phyloP scores from a whole-genome alignment of 1,140 invertebrate species.

The Formica selysi region DNA sequence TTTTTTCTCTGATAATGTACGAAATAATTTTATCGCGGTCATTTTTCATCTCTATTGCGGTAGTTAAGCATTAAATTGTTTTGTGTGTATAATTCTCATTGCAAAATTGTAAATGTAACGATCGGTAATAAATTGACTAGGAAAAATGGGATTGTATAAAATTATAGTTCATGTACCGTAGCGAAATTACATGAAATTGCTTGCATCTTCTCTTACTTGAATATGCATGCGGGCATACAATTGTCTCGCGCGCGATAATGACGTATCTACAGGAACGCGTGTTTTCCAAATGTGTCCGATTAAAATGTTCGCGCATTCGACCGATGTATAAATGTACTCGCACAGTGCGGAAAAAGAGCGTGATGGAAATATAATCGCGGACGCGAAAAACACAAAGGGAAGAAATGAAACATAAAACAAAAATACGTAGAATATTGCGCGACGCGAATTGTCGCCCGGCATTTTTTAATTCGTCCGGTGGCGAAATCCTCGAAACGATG shows the following conservation, averaged over 20 bases:
- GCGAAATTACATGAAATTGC: slow-evolving; percentile 1
- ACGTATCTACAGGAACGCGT: background rate
- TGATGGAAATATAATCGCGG: slow-evolving; percentile 25
- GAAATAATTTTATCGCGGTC: background rate
- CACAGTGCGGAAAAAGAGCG: background rate
- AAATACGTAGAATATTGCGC: slow-evolving; percentile 39
- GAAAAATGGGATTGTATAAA: background rate
- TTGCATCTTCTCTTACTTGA: slow-evolving; percentile 10
- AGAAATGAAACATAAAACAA: background rate
- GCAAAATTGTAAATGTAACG: slow-evolving; percentile 5
- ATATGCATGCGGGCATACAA: slow-evolving; percentile 4
- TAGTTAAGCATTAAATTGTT: background rate
- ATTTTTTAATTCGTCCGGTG: slow-evolving; percentile 49
- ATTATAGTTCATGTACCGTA: slow-evolving; percentile 1
- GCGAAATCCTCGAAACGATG: slow-evolving; percentile 50
- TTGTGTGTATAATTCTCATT: background rate
- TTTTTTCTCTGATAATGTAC: no score
- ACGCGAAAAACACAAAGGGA: background rate
- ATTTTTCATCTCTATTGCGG: background rate
- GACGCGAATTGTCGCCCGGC: slow-evolving; percentile 20
- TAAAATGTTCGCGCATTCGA: slow-evolving; percentile 15
- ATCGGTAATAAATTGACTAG: background rate
- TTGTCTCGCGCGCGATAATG: background rate
- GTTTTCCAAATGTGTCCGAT: slow-evolving; percentile 17
- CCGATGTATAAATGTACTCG: slow-evolving; percentile 13